phyloP scores from a whole-genome alignment of 2,113 vertebrate species.

The Nothobranchius kuhntae region DNA sequence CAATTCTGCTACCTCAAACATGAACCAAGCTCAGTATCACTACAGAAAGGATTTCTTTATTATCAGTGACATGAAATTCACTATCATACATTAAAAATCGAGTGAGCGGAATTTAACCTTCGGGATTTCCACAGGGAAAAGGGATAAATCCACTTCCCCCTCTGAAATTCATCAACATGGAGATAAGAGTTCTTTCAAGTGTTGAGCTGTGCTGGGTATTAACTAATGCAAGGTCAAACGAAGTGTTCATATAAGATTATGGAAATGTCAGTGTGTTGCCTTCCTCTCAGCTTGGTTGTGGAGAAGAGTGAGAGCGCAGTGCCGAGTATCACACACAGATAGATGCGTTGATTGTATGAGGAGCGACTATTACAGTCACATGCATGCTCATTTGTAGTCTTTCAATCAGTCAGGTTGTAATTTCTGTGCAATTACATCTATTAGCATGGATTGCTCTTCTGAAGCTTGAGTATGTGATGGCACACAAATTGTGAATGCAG shows the following conservation, averaged over 20 bases:
- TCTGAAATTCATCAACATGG: conserved; percentile 70
- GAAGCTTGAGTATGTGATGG: conserved; percentile 59
- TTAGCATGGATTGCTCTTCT: conserved; percentile 65
- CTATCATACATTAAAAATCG: conserved; percentile 66
- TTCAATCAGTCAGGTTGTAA: conserved; percentile 69
- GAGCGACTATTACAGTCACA: conserved; percentile 56
- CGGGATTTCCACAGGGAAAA: conserved; percentile 48
- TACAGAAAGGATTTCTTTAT: conserved; percentile 41
- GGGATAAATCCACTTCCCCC: conserved; percentile 63
- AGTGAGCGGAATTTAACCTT: conserved; percentile 68
- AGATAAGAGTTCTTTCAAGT: conserved; percentile 74
- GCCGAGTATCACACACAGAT: conserved; percentile 49
- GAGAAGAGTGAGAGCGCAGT: conserved; percentile 34
- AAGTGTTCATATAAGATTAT: conserved; percentile 72
- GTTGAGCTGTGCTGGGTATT: conserved; percentile 67
- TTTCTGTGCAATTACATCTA: conserved; percentile 70
- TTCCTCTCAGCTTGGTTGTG: conserved; percentile 39
- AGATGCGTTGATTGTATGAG: conserved; percentile 55
- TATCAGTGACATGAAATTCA: conserved; percentile 55
- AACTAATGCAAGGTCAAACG: conserved; percentile 72
- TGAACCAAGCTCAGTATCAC: conserved; percentile 1
- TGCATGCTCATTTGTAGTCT: conserved; percentile 53
- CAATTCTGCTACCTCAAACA: conserved; percentile 9
- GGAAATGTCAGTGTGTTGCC: conserved; percentile 65
- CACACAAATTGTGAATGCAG: conserved; percentile 46